Conservation (phyloP, 2,113 vertebrate species). For the Periophthalmus modestus region DNA sequence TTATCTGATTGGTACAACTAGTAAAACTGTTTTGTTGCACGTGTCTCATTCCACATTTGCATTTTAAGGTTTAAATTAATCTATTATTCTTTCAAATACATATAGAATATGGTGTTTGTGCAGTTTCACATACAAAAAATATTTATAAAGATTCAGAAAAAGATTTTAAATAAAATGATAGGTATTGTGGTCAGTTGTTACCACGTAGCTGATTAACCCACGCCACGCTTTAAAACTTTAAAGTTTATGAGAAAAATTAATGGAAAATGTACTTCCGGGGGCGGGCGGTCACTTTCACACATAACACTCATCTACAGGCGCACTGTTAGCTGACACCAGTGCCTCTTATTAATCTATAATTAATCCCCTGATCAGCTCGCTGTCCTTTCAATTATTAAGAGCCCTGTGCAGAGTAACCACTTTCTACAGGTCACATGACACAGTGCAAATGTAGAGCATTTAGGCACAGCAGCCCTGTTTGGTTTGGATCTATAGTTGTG, state of each 20-base stretch:
- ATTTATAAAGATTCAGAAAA: too few species aligned
- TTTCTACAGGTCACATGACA: neutral
- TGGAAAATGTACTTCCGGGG: too few species aligned
- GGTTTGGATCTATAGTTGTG: constrained; percentile 14
- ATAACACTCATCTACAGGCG: constrained; percentile 24
- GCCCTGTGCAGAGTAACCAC: constrained; percentile 12
- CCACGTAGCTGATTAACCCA: too few species aligned
- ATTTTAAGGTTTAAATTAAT: neutral
- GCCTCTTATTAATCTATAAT: constrained; percentile 66
- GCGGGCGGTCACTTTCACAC: constrained; percentile 4
- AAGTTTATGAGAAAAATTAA: too few species aligned
- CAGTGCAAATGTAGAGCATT: neutral
- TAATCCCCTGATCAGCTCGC: constrained; percentile 53
- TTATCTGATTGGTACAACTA: neutral
- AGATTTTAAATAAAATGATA: too few species aligned
- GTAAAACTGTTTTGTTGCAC: neutral
- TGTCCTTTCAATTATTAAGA: constrained; percentile 59
- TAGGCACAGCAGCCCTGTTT: neutral
- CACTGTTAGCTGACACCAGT: constrained; percentile 30
- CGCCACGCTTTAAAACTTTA: too few species aligned
- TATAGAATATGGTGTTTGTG: too few species aligned
- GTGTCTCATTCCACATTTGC: neutral
- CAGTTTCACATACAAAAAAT: too few species aligned
- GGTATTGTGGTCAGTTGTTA: too few species aligned
- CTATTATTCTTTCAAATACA: neutral